Evolutionary conservation across 2,113 vertebrate genomes (phyloP).

Genomic region (Potamarius usumacintae): DNA sequence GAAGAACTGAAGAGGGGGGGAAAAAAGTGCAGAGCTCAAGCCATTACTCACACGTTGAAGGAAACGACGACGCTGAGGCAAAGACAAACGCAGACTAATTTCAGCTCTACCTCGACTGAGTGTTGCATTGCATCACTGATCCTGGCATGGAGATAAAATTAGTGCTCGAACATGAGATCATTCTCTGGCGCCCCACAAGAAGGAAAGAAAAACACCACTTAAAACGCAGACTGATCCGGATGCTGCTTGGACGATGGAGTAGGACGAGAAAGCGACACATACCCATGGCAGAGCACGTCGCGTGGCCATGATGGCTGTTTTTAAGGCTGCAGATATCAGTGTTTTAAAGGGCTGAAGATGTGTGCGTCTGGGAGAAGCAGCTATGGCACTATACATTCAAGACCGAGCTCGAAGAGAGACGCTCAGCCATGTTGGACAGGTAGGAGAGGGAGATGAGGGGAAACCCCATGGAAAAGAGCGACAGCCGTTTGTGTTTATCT

Average conservation of each 20-base stretch:
- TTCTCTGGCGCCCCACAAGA: background rate
- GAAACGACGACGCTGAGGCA: background rate
- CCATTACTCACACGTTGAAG: background rate
- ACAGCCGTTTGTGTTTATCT: background rate
- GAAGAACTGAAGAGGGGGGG: too few relatives aligned
- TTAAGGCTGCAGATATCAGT: slow-evolving; percentile 44
- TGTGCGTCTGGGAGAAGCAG: slow-evolving; percentile 51
- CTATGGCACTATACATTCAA: slow-evolving; percentile 17
- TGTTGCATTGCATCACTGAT: slow-evolving; percentile 24
- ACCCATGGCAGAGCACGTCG: slow-evolving; percentile 42
- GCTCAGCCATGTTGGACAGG: slow-evolving; percentile 34
- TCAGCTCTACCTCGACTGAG: slow-evolving; percentile 3
- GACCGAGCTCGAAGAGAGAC: slow-evolving; percentile 17
- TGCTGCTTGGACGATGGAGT: background rate
- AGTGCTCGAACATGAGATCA: slow-evolving; percentile 2
- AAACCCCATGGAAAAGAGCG: background rate
- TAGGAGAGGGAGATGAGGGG: background rate
- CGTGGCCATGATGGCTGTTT: slow-evolving; percentile 47
- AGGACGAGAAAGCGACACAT: slow-evolving; percentile 19
- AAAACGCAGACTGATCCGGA: slow-evolving; percentile 15
- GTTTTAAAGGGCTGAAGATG: slow-evolving; percentile 34
- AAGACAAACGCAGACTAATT: background rate
- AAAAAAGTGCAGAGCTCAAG: background rate
- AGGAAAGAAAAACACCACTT: background rate
- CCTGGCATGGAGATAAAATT: slow-evolving; percentile 12